A percentile compares a stretch with the other conserved stretches of the same genome.
Conservation (phyloP, 2,888 invertebrate genomes). For the Beris morrisii region DNA sequence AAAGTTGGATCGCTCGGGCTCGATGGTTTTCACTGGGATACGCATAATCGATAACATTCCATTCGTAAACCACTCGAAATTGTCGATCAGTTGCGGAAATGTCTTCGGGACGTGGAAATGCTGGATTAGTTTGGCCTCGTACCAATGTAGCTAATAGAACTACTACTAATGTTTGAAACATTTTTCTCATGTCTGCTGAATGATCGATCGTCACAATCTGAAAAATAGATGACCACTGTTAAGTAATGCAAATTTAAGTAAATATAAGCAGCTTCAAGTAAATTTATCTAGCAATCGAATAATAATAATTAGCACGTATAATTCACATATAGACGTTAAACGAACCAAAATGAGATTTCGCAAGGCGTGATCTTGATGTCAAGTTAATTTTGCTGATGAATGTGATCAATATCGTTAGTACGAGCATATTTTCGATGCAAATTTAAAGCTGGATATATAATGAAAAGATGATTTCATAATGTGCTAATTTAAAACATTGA, state of each 20-base stretch:
- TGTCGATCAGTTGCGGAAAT: conserved; percentile 51
- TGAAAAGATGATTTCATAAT: too few relatives aligned
- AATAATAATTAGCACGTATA: conserved; percentile 5
- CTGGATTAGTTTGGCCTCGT: conserved; percentile 7
- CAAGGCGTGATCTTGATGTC: neutral
- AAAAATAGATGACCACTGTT: conserved; percentile 10
- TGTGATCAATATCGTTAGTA: too few relatives aligned
- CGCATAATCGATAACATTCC: conserved; percentile 70
- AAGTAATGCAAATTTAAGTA: conserved; percentile 3
- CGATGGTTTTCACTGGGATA: conserved; percentile 65
- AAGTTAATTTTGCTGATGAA: too few relatives aligned
- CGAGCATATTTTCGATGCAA: neutral
- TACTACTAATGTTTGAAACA: neutral
- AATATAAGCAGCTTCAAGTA: neutral
- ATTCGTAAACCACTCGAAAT: conserved; percentile 72
- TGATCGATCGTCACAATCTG: neutral
- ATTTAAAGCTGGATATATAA: neutral
- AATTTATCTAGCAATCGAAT: neutral
- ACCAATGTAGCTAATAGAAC: neutral
- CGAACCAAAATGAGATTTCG: conserved; percentile 12
- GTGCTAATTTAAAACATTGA: too few relatives aligned
- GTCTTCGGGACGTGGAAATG: conserved; percentile 38
- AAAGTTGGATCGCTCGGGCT: conserved; percentile 60
- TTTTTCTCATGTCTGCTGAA: too few relatives aligned
- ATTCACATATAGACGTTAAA: conserved; percentile 7